Evolutionary conservation across 2,888 invertebrate genomes (phyloP).

Genomic region (Celastrina argiolus): DNA sequence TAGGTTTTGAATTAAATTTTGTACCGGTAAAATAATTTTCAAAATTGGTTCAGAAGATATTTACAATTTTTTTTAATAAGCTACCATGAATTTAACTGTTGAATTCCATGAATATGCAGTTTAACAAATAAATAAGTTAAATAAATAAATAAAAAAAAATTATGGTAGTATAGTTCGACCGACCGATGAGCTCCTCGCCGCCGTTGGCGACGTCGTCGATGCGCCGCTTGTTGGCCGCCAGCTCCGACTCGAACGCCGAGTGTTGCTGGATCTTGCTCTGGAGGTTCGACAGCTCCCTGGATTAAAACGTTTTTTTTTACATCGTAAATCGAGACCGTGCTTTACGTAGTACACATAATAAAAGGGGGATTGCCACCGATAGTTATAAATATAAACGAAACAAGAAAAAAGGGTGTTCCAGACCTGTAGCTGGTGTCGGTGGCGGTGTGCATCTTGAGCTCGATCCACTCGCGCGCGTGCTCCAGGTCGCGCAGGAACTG

Average conservation of each 20-base stretch:
- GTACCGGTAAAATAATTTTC: no score
- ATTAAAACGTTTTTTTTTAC: neutral
- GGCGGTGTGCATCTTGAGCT: slow-evolving; percentile 95
- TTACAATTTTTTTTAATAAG: no score
- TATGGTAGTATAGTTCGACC: slow-evolving; percentile 19
- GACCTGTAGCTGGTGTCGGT: slow-evolving; percentile 92
- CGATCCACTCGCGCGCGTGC: slow-evolving; percentile 94
- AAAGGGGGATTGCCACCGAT: no score
- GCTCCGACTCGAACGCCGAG: slow-evolving; percentile 95
- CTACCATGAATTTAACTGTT: no score
- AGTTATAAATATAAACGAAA: neutral
- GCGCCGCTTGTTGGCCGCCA: slow-evolving; percentile 91
- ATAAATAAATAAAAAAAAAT: no score
- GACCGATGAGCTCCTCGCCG: slow-evolving; percentile 84
- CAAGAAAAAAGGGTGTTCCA: no score
- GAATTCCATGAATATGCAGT: no score
- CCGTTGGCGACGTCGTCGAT: slow-evolving; percentile 89
- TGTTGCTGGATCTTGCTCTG: slow-evolving; percentile 98
- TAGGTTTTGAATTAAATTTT: no score
- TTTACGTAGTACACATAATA: no score
- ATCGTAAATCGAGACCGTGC: neutral
- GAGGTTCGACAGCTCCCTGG: slow-evolving; percentile 95
- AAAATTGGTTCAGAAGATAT: no score
- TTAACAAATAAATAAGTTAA: no score
- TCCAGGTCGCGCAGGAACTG: slow-evolving; percentile 91